Percentiles rank a stretch among this genome's conserved stretches.
These are phyloP conservation scores for Chelonia mydas DNA, from an alignment of 2,797 vertebrate genomes.

Conservation along the genomic window DNA sequence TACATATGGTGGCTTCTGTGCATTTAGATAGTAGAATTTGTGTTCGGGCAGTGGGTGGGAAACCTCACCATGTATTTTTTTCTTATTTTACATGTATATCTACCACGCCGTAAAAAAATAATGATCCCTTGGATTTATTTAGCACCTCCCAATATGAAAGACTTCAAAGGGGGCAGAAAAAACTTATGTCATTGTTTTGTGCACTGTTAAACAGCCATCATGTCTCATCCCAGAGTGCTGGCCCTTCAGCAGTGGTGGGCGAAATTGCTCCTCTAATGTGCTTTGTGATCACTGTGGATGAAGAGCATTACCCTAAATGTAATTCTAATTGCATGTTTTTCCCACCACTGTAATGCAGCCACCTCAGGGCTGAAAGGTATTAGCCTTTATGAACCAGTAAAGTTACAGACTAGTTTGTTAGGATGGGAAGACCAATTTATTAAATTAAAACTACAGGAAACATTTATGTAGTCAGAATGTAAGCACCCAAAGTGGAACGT, in stretches of 20 bases:
- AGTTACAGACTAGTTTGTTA: not conserved
- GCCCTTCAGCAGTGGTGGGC: not conserved
- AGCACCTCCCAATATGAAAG: not conserved
- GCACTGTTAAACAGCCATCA: not conserved
- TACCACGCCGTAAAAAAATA: not conserved
- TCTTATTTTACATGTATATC: not conserved
- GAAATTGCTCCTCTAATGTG: not conserved
- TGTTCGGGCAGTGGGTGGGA: not conserved
- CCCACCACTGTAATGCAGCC: no score
- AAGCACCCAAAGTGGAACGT: not conserved
- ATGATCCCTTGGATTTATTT: not conserved
- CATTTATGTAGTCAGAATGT: not conserved
- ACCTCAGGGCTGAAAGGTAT: not conserved
- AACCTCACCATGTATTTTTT: not conserved
- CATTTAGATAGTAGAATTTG: not conserved
- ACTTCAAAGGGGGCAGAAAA: not conserved
- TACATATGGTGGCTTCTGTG: not conserved
- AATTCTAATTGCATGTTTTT: not conserved
- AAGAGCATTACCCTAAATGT: not conserved
- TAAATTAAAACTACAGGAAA: not conserved
- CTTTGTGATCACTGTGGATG: not conserved
- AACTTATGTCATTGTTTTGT: not conserved
- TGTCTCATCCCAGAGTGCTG: not conserved
- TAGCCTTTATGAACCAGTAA: not conserved
- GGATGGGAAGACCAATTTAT: not conserved